These are phyloP conservation scores for Plebejus anna DNA, from an alignment of 2,888 invertebrate genomes.

Conservation along the genomic window DNA sequence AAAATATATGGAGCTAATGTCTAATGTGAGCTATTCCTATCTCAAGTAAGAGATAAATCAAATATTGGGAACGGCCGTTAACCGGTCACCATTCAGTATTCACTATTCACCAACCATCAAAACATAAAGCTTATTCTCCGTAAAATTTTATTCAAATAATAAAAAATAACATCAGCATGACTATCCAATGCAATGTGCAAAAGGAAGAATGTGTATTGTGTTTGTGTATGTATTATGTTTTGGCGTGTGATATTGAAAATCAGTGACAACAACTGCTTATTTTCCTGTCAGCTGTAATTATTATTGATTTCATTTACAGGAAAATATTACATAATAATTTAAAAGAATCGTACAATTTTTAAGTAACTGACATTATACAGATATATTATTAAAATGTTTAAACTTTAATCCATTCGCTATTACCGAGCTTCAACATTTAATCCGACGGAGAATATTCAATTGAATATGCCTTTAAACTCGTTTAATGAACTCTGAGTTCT, in stretches of 20 bases:
- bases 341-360: too few species aligned
- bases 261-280: not conserved
- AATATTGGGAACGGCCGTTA: too few species aligned
- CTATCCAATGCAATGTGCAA: not conserved
- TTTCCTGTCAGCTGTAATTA: too few species aligned
- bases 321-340: too few species aligned
- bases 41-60: too few species aligned
- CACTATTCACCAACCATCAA: not conserved
- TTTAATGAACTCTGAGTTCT: slow-evolving; percentile 13
- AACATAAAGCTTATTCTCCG: not conserved
- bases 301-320: too few species aligned
- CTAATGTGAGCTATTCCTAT: too few species aligned
- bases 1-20: too few species aligned
- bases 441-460: not conserved
- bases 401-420: not conserved
- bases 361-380: too few species aligned
- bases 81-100: not conserved
- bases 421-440: not conserved
- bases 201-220: not conserved
- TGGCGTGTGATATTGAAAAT: not conserved
- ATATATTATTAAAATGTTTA: not conserved
- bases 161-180: not conserved
- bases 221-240: not conserved
- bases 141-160: not conserved
- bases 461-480: not conserved